These are phyloP conservation scores for Halocynthia roretzi DNA, from an alignment of 23 tunicate genomes.

Conservation along the genomic window DNA sequence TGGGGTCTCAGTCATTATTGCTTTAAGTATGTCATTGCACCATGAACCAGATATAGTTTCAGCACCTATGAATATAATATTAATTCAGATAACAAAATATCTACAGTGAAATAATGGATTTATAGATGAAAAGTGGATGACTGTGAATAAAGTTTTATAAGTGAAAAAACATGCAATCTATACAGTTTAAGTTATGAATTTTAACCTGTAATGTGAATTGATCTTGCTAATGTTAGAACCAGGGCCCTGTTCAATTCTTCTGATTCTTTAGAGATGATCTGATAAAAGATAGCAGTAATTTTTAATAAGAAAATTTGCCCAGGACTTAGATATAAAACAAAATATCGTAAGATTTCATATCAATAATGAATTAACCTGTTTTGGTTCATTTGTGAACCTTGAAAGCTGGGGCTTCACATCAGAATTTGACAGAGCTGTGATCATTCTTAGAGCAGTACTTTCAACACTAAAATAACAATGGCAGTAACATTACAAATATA, in stretches of 20 bases:
- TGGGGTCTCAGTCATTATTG: constrained; percentile 81
- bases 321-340: too few relatives aligned
- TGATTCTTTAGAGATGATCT: constrained; percentile 65
- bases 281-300: neutral
- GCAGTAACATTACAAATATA: neutral
- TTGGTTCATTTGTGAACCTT: constrained; percentile 48
- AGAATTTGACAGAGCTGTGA: constrained; percentile 65
- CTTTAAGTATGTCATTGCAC: constrained; percentile 75
- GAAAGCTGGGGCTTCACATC: constrained; percentile 73
- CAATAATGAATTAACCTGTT: neutral
- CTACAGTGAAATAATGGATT: neutral
- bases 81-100: neutral
- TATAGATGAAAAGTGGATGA: neutral
- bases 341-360: too few relatives aligned
- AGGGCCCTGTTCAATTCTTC: constrained; percentile 87
- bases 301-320: too few relatives aligned
- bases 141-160: neutral
- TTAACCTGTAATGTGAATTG: constrained; percentile 71
- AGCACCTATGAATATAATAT: constrained; percentile 30
- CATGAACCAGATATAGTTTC: constrained; percentile 81
- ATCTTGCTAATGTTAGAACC: constrained; percentile 75
- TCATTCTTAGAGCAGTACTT: constrained; percentile 75
- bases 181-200: too few relatives aligned
- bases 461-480: constrained; percentile 46
- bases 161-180: too few relatives aligned